phyloP scores from a whole-genome alignment of 2,113 vertebrate species.

The Rhombomys opimus region DNA sequence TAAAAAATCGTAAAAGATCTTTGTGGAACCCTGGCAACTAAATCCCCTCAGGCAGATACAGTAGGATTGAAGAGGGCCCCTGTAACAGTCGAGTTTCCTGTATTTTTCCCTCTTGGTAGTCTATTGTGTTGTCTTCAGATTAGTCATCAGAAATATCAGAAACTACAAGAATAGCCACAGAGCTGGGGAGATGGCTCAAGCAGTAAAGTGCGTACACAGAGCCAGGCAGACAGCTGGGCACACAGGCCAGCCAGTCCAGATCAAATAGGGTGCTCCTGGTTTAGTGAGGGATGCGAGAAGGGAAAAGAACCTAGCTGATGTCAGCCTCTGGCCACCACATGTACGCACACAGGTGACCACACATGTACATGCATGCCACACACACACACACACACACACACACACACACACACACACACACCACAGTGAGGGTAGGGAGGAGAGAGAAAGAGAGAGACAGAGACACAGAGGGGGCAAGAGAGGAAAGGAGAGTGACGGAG shows the following conservation, averaged over 20 bases:
- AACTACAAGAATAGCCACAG: neutral
- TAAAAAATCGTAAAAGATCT: too few relatives aligned
- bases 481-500: too few relatives aligned
- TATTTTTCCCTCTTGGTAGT: neutral
- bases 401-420: neutral
- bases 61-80: neutral
- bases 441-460: accelerated
- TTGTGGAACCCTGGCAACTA: neutral
- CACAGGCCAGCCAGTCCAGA: too few relatives aligned
- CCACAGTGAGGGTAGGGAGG: neutral
- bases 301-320: too few relatives aligned
- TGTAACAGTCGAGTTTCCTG: neutral
- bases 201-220: neutral
- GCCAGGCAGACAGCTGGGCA: neutral
- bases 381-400: neutral
- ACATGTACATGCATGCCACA: neutral
- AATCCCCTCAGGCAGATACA: neutral
- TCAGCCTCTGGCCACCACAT: neutral
- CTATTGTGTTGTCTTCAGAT: neutral
- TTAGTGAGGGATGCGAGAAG: neutral
- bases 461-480: neutral
- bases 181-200: neutral
- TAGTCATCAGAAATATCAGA: slow-evolving; percentile 5
- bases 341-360: neutral
- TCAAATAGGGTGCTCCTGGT: neutral